These are phyloP conservation scores for Malthinus flaveolus DNA, from an alignment of 2,888 invertebrate species.

Conservation along the genomic window DNA sequence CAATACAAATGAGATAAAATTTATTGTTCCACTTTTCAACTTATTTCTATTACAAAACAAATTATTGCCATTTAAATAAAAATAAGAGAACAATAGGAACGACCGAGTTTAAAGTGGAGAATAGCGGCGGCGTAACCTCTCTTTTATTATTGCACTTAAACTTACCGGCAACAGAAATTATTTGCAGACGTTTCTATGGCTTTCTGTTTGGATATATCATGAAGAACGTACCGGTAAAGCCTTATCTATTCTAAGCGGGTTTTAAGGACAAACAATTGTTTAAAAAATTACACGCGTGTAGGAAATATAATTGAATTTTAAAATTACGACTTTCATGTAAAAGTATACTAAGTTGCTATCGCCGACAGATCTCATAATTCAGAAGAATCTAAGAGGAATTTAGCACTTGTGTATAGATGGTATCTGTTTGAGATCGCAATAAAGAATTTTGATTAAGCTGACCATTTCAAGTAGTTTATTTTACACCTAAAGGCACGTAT, in stretches of 20 bases:
- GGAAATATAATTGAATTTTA: slow-evolving; percentile 17
- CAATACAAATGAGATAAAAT: no score
- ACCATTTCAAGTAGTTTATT: slow-evolving; percentile 41
- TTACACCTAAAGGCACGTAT: slow-evolving; percentile 41
- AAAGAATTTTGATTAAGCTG: slow-evolving; percentile 32
- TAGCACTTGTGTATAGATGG: slow-evolving; percentile 45
- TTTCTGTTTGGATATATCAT: slow-evolving; percentile 9
- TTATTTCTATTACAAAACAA: not conserved
- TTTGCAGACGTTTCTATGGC: slow-evolving; percentile 19
- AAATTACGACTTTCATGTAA: slow-evolving; percentile 15
- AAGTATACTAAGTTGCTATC: slow-evolving; percentile 7
- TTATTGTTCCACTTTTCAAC: no score
- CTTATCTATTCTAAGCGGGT: slow-evolving; percentile 18
- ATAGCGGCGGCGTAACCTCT: slow-evolving; percentile 5
- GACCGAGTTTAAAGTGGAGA: slow-evolving; percentile 12
- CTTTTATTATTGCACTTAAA: slow-evolving; percentile 9
- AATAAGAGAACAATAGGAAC: slow-evolving; percentile 16
- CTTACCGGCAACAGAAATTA: slow-evolving; percentile 9
- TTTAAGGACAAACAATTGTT: slow-evolving; percentile 15
- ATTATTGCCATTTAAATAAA: not conserved
- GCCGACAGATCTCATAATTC: slow-evolving; percentile 39
- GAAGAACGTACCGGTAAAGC: not conserved
- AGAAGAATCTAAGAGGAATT: slow-evolving; percentile 43
- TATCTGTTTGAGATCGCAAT: slow-evolving; percentile 43
- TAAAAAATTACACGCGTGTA: slow-evolving; percentile 2